Evolutionary conservation across 2,888 invertebrate species (phyloP), one percentile per base, ranked within the genome.

Genomic region (Nephrotoma appendiculata): DNA sequence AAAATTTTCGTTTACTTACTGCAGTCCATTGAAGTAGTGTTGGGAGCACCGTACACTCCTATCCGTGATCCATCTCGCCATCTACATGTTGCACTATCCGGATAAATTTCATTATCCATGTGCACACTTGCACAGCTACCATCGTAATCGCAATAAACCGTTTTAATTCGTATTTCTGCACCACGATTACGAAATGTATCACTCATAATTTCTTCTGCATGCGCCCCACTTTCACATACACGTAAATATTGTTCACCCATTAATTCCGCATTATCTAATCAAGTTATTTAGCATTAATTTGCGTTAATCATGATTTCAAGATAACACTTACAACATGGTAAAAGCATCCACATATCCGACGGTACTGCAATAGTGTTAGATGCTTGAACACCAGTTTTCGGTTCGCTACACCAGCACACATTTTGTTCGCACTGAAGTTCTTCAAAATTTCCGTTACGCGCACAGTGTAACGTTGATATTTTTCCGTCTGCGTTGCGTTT

Each of bases 331-430:
- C 95, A 95, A 89, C 95, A 95, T 5, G 94, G 94, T 86, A 95
- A 91, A 88, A 90, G 91, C 86, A 89, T 91, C 93, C 94, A 94
- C 89, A 94, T 92, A 5, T 90, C 90, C 89, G 94, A 93, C 0
- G 93, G 93, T 6, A 95, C 93, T 0, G 94, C 93, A 71, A 92
- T 90, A 11, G 93, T 92, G 48, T 89, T 91, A 83, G 91, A 1
- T 94, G 92, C 88, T 93, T 92, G 19, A 19, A 19, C 19, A 95
- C 95, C n/a, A 86, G 94, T 95, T 89, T 89, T 92, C 0, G 92
- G 91, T 52, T 94, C 92, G 1, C 93, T 94, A 90, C 95, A 95
- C 95, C 95, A 95, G 89, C 95, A 95, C 88, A 94, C 89, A 1
- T 93, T 94, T 87, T 93, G 92, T 89, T 94, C 94, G 89, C 95